Base-by-base conservation (phyloP, 2,113 vertebrate genomes). In the Planiliza haematocheilus region DNA sequence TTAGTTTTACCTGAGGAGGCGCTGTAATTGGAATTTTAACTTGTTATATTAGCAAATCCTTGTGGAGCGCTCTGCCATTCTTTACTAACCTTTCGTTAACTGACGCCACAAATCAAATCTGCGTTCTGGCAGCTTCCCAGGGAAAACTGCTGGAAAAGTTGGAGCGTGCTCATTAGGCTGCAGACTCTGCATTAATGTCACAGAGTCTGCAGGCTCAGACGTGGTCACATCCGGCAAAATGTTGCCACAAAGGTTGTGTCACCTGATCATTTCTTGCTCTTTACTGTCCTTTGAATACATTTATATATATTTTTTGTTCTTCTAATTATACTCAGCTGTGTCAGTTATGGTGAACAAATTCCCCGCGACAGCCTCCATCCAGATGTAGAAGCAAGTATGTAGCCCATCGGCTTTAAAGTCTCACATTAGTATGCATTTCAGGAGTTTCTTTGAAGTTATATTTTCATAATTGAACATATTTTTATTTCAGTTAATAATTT, bases 361-460 rank as follows among this genome's bases (percentile, higher is more conserved):
- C 18, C 46, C 20, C 43, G 8, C 48, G 60, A 53, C n/a, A 49
- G 34, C 20, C 43, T 70, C 16, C 18, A 10, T 51, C 49, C 43
- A 57, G 2, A 42, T 30, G 30, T 66, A 17, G 21, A 55, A 17
- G 41, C 49, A 37, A 11, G 34, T 37, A 36, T 7, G 48, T 34
- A 34, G 30, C 4, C 7, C 49, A 13, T 41, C 61, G 30, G 18
- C 53, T 64, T 46, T 74, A 66, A 68, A 74, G 2, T 51, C 38
- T 50, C 45, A n/a, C 50, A 81, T 78, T 82, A 85, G 45, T 69
- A 59, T 83, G 76, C 36, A 61, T 46, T 61, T 48, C 39, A 55
- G 17, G 21, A 76, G 41, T 7, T 8, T 17, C 72, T 86, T 86
- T 82, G 78, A 88, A 83, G 77, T 71, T 45, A 30, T 48, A 34